Evolutionary conservation across 2,113 vertebrate genomes (phyloP).

Genomic region (Spea bombifrons): DNA sequence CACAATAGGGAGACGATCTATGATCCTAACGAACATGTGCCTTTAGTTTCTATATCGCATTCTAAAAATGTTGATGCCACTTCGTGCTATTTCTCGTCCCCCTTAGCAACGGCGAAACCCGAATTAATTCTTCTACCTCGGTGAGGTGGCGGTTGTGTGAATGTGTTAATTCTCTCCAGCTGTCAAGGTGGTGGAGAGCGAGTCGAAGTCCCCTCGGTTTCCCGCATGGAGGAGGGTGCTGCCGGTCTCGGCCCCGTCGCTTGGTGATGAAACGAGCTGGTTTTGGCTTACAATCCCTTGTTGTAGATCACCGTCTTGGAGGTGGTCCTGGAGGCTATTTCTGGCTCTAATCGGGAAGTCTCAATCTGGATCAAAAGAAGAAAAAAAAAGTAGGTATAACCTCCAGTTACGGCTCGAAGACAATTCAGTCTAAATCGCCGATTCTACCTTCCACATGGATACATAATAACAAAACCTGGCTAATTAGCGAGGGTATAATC

Average conservation of each 20-base stretch:
- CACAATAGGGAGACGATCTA: too few relatives aligned
- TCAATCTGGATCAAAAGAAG: conserved; percentile 72
- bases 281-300: conserved; percentile 78
- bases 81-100: conserved; percentile 28
- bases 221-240: conserved; percentile 1
- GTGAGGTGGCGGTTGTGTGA: conserved; percentile 11
- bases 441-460: too few relatives aligned
- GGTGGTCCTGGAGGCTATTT: conserved; percentile 77
- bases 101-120: conserved; percentile 5
- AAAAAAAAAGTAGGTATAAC: background rate
- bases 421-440: too few relatives aligned
- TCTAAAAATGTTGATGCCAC: conserved; percentile 14
- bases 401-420: too few relatives aligned
- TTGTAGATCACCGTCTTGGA: conserved; percentile 83
- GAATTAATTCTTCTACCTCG: conserved; percentile 13
- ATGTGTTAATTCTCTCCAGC: conserved; percentile 22
- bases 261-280: background rate
- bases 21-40: background rate
- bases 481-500: too few relatives aligned
- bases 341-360: conserved; percentile 78
- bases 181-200: conserved; percentile 5
- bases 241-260: background rate
- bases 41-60: conserved; percentile 18
- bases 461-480: too few relatives aligned
- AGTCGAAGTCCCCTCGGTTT: conserved; percentile 1